Base-by-base conservation (phyloP, 2,797 vertebrate species). In the Takifugu ocellatus region DNA sequence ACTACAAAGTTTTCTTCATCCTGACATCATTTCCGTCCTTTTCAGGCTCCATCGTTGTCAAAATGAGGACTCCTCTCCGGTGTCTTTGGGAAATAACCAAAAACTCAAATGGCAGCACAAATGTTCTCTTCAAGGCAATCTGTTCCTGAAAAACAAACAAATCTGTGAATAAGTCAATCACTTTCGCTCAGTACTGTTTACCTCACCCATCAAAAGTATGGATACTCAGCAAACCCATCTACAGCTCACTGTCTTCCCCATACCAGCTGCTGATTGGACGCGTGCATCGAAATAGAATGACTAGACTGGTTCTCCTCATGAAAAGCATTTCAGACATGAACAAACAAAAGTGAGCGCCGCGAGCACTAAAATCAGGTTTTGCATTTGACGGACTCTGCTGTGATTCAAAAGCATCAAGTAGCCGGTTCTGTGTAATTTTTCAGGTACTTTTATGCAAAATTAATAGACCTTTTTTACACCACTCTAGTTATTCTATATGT, bases 391-490 rank as follows among this genome's bases (percentile, higher is more conserved):
- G 88, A 90, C 86, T 87, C 87, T 89, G 90, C 90, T 92, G 90
- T 91, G 89, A 91, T 89, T 88, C 80, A 82, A 84, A 89, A 83
- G 86, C 87, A 77, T 89, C 85, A 85, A 91, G 89, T 90, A 90
- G 91, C 89, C 77, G 64, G 82, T 89, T 86, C 82, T 85, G 75
- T 90, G 86, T 88, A 79, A 85, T 85, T 78, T 90, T 92, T 92
- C 91, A 92, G 91, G 91, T 92, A 92, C 89, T 90, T 90, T 92
- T 92, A 92, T 92, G 91, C 90, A 92, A 91, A 91, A 87, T 83
- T 78, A 70, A 75, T 82, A 64, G 63, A 77, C 76, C 74, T 86
- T 87, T 91, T 89, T 77, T 86, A 88, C 75, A 88, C 86, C 89
- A 83, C 88, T 91, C 87, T 87, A 90, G 88, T 91, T 88, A 88